phyloP scores from a whole-genome alignment of 2,113 vertebrate species.

The Upupa epops region DNA sequence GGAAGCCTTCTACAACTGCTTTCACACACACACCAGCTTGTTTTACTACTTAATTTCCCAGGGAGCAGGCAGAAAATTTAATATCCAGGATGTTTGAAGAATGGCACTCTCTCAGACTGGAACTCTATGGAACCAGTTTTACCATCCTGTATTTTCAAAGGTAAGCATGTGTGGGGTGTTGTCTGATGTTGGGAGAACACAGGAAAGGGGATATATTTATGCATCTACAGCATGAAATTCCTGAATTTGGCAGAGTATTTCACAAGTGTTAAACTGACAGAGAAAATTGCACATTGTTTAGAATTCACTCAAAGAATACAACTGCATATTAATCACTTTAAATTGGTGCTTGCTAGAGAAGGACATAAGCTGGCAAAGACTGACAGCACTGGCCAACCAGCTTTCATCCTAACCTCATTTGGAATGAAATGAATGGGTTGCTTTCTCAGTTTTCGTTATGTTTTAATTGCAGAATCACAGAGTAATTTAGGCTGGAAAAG shows the following conservation, averaged over 20 bases:
- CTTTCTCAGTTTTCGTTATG: not conserved
- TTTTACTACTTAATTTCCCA: slow-evolving; percentile 35
- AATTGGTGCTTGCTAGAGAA: not conserved
- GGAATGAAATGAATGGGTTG: not conserved
- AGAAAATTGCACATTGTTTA: not conserved
- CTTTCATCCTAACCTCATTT: not conserved
- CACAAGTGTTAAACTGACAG: not conserved
- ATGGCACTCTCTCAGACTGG: not conserved
- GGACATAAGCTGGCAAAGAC: not conserved
- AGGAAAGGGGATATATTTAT: not conserved
- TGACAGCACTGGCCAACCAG: not conserved
- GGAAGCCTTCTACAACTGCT: not conserved
- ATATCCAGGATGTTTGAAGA: slow-evolving; percentile 18
- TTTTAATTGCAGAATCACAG: not conserved
- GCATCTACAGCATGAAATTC: not conserved
- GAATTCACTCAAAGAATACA: not conserved
- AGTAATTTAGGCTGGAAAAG: too few relatives aligned
- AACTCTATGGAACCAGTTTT: slow-evolving; percentile 26
- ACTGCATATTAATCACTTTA: not conserved
- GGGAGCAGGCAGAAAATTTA: slow-evolving; percentile 5
- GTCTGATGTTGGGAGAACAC: not conserved
- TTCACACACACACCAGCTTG: not conserved
- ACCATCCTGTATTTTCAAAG: slow-evolving; percentile 30
- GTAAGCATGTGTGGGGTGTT: not conserved
- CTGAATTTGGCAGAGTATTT: not conserved